A percentile compares a stretch with the other conserved stretches of the same genome.
Evolutionary conservation across 2,113 vertebrate species (phyloP).

Genomic region (Syngnathoides biaculeatus): DNA sequence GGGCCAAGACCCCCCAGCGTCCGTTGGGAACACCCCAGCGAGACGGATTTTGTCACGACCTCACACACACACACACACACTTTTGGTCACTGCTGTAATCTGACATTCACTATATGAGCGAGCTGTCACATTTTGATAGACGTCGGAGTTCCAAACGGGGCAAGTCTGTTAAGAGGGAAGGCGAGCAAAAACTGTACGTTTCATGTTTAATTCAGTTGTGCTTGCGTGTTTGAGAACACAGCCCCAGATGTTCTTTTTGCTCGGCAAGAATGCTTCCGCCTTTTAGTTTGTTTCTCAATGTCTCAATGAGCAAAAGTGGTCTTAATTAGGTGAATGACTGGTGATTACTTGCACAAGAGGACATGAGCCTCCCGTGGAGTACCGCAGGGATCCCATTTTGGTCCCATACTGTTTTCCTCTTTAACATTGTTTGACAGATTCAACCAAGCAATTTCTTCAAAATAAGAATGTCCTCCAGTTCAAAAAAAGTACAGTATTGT

Average conservation of each 20-base stretch:
- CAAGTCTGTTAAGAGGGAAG: not conserved
- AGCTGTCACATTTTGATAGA: constrained; percentile 43
- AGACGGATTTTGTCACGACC: constrained; percentile 60
- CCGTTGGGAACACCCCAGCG: constrained; percentile 19
- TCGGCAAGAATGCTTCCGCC: not conserved
- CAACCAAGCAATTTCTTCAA: too few relatives aligned
- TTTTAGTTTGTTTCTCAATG: not conserved
- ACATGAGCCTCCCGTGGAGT: not conserved
- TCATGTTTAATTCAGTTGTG: not conserved
- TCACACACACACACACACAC: constrained; percentile 27
- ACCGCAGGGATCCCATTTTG: not conserved
- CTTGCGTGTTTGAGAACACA: not conserved
- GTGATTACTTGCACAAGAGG: not conserved
- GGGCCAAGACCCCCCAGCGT: constrained; percentile 25
- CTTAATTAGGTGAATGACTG: not conserved
- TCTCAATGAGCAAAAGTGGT: not conserved
- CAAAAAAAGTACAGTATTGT: too few relatives aligned
- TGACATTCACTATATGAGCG: constrained; percentile 32
- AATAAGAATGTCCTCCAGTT: too few relatives aligned
- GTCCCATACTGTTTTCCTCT: not conserved
- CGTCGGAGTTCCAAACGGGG: constrained; percentile 15
- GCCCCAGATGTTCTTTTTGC: not conserved
- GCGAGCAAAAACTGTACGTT: not conserved
- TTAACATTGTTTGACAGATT: not conserved
- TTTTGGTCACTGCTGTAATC: constrained; percentile 32